A percentile compares a stretch with the other conserved stretches of the same genome.
Conservation (phyloP, 2,113 vertebrate genomes). For the Alligator mississippiensis region DNA sequence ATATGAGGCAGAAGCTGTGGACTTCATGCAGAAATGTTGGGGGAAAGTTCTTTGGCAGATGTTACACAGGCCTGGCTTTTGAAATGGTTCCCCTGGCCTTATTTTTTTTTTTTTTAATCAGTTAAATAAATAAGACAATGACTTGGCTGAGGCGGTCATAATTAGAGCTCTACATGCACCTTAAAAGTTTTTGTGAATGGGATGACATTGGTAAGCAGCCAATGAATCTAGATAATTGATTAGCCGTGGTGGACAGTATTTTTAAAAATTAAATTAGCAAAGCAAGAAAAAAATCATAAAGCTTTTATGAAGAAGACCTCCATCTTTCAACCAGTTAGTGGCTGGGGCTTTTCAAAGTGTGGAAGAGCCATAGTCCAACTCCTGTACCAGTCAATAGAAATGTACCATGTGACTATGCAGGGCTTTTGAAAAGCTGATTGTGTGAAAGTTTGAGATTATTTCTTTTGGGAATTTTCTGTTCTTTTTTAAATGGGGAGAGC, state of each 20-base stretch:
- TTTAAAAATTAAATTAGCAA: neutral
- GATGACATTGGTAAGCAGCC: neutral
- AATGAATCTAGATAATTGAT: neutral
- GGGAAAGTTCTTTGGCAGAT: too few relatives aligned
- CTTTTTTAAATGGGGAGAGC: too few relatives aligned
- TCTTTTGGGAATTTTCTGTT: too few relatives aligned
- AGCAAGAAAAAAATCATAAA: neutral
- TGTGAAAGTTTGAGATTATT: neutral
- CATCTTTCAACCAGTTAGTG: neutral
- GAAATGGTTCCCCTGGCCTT: too few relatives aligned
- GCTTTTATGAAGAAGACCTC: neutral
- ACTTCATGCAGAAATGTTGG: too few relatives aligned
- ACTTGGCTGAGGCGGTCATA: neutral
- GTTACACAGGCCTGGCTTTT: too few relatives aligned
- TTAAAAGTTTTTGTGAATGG: neutral
- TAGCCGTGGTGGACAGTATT: neutral
- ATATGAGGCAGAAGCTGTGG: too few relatives aligned
- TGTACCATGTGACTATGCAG: neutral
- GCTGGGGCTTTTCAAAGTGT: too few relatives aligned
- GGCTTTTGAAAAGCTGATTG: neutral
- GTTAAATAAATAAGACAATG: too few relatives aligned
- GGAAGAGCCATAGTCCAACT: too few relatives aligned
- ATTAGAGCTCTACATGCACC: neutral
- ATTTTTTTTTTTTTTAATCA: too few relatives aligned
- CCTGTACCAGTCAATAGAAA: too few relatives aligned